Conservation (phyloP, 2,113 vertebrate genomes). For the Chamaea fasciata region DNA sequence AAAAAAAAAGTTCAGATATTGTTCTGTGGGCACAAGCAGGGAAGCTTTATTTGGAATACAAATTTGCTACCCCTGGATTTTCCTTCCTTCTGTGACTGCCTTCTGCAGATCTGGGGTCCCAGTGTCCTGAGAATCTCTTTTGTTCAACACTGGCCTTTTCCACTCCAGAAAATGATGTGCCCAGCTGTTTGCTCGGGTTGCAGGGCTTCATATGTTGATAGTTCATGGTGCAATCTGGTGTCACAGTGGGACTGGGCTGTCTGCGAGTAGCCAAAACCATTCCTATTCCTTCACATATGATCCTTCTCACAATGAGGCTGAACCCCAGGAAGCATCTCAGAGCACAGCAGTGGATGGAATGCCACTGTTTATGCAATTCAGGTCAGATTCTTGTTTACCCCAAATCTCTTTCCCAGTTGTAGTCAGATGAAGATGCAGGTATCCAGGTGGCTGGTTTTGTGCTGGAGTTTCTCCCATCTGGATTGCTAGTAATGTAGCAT, state of each 20-base stretch:
- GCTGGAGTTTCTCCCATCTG: constrained; percentile 45
- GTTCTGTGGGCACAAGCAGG: neutral
- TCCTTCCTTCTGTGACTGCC: neutral
- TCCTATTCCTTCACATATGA: neutral
- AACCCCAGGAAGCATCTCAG: neutral
- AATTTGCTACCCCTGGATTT: neutral
- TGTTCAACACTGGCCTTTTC: neutral
- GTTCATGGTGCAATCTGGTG: neutral
- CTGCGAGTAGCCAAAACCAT: neutral
- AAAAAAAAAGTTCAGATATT: neutral
- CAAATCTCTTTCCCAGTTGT: neutral
- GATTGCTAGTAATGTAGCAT: constrained; percentile 16
- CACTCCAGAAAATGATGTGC: neutral
- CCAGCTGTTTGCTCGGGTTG: neutral
- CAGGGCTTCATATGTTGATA: neutral
- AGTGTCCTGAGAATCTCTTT: neutral
- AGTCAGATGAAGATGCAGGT: neutral
- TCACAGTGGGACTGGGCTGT: neutral
- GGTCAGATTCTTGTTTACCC: neutral
- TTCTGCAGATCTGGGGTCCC: neutral
- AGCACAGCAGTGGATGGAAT: neutral
- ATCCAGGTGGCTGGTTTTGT: constrained; percentile 2
- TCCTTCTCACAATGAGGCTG: neutral
- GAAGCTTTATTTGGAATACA: neutral
- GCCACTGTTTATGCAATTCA: neutral